Conservation (phyloP, 2,888 invertebrate species). For the Drosophila suboccidentalis region DNA sequence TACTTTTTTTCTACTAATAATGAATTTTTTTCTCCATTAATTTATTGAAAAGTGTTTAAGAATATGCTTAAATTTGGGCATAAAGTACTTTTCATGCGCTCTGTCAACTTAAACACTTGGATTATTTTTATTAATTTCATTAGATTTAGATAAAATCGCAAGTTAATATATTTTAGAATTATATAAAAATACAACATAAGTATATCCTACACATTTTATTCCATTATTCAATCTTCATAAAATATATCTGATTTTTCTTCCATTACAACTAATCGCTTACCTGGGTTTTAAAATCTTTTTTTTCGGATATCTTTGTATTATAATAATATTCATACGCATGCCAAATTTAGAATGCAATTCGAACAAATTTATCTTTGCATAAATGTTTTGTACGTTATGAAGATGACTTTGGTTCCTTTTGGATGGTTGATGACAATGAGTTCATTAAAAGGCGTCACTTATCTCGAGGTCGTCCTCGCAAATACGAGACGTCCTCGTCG, state of each 20-base stretch:
- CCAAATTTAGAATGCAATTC: slow-evolving; percentile 96
- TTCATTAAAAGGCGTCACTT: slow-evolving; percentile 98
- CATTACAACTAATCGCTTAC: slow-evolving; percentile 19
- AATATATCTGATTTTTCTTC: slow-evolving; percentile 24
- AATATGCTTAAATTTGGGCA: no score
- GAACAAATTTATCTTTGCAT: slow-evolving; percentile 99
- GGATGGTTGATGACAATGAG: slow-evolving; percentile 99
- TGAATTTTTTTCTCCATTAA: no score
- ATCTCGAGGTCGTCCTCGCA: slow-evolving; percentile 97
- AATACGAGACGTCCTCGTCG: slow-evolving; percentile 93
- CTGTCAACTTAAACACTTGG: no score
- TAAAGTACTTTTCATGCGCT: no score
- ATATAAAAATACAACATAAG: neutral
- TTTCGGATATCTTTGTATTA: slow-evolving; percentile 11
- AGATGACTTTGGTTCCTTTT: slow-evolving; percentile 99
- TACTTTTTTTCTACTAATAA: neutral
- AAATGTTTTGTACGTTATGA: slow-evolving; percentile 99
- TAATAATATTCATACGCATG: slow-evolving; percentile 25
- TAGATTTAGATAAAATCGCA: neutral
- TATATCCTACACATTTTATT: slow-evolving; percentile 8
- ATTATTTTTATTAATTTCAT: neutral
- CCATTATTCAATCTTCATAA: slow-evolving; percentile 13
- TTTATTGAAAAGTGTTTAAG: no score
- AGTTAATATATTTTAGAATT: neutral
- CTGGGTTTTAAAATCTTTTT: slow-evolving; percentile 7